phyloP scores from a whole-genome alignment of 2,888 invertebrate species.

The Bedellia somnulentella region DNA sequence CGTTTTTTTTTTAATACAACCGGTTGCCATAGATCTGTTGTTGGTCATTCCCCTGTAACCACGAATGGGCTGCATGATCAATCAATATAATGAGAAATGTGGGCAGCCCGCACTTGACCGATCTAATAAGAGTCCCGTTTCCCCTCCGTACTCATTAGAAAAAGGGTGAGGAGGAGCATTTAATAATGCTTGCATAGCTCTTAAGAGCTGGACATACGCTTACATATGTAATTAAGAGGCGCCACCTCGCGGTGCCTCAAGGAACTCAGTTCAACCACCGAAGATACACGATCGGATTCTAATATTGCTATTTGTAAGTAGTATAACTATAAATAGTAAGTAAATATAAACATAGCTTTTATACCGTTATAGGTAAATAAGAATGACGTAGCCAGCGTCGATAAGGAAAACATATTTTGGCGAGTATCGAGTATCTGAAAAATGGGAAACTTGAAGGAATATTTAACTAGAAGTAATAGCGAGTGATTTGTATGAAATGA shows the following conservation, averaged over 20 bases:
- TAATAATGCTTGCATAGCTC: neutral
- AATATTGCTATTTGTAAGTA: slow-evolving; percentile 32
- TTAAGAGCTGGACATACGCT: neutral
- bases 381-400: too few relatives aligned
- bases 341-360: too few relatives aligned
- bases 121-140: neutral
- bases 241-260: slow-evolving; percentile 21
- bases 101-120: neutral
- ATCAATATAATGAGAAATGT: slow-evolving; percentile 3
- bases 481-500: too few relatives aligned
- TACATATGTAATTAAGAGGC: slow-evolving; percentile 6
- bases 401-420: too few relatives aligned
- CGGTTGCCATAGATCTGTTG: too few relatives aligned
- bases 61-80: slow-evolving; percentile 1
- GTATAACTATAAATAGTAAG: slow-evolving; percentile 9
- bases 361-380: too few relatives aligned
- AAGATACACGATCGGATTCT: slow-evolving; percentile 22
- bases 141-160: neutral
- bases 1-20: too few relatives aligned
- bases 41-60: neutral
- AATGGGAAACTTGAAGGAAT: too few relatives aligned
- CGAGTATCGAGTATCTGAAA: too few relatives aligned
- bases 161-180: neutral
- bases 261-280: slow-evolving; percentile 34
- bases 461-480: too few relatives aligned